These are phyloP conservation scores for Charanyca ferruginea DNA, from an alignment of 2,888 invertebrate genomes.

Conservation along the genomic window DNA sequence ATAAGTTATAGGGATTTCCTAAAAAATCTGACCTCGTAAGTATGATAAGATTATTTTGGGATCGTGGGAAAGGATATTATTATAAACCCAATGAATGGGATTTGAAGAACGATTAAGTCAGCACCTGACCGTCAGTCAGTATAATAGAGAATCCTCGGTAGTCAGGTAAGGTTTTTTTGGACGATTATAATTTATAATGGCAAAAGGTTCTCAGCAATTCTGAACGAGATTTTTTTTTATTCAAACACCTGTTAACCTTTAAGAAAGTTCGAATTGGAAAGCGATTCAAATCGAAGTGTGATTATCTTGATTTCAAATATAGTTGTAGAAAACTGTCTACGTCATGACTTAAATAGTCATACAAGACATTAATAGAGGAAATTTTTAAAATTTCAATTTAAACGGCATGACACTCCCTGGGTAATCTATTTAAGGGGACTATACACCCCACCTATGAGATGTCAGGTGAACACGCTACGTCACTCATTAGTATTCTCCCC, in stretches of 20 bases:
- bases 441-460: conserved; percentile 65
- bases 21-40: conserved; percentile 62
- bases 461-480: conserved; percentile 79
- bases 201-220: conserved; percentile 45
- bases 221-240: conserved; percentile 41
- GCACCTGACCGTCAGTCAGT: conserved; percentile 79
- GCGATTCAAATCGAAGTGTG: conserved; percentile 63
- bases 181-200: conserved; percentile 43
- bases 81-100: conserved; percentile 71
- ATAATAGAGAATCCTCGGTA: conserved; percentile 69
- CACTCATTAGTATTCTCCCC: conserved; percentile 77
- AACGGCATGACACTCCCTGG: conserved; percentile 59
- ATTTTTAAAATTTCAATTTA: conserved; percentile 47
- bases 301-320: conserved; percentile 53
- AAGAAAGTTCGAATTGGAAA: conserved; percentile 64
- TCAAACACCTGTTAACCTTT: conserved; percentile 66
- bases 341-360: conserved; percentile 51
- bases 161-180: conserved; percentile 81
- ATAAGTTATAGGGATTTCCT: conserved; percentile 14
- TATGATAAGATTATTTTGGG: conserved; percentile 63
- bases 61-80: conserved; percentile 82
- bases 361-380: conserved; percentile 13
- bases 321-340: conserved; percentile 45
- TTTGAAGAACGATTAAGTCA: conserved; percentile 75
- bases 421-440: conserved; percentile 60